These are phyloP conservation scores for Sebastes steindachneri DNA, from an alignment of 2,797 vertebrate genomes.

Conservation along the genomic window DNA sequence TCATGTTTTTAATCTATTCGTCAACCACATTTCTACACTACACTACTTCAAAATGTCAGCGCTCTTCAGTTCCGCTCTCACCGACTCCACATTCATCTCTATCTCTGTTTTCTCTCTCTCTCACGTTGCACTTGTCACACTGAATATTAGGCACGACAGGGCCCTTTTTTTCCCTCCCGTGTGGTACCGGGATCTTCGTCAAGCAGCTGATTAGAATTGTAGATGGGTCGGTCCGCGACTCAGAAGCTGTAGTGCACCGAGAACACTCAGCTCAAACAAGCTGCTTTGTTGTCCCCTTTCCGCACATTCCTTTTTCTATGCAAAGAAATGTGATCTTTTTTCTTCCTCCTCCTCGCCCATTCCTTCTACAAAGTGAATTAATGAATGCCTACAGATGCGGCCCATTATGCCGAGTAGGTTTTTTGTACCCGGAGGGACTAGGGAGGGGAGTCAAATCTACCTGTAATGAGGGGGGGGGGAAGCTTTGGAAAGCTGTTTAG, in stretches of 20 bases:
- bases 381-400: slow-evolving; percentile 61
- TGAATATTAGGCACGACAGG: slow-evolving; percentile 45
- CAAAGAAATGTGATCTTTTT: slow-evolving; percentile 30
- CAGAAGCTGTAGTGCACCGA: slow-evolving; percentile 35
- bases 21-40: slow-evolving; percentile 24
- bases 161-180: slow-evolving; percentile 31
- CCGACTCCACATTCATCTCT: slow-evolving; percentile 24
- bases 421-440: slow-evolving; percentile 3
- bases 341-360: not conserved
- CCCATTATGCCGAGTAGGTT: slow-evolving; percentile 50
- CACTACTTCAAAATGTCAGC: slow-evolving; percentile 42
- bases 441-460: slow-evolving; percentile 30
- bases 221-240: slow-evolving; percentile 58
- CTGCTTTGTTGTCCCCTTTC: slow-evolving; percentile 51
- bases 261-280: slow-evolving; percentile 54
- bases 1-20: slow-evolving; percentile 35
- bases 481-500: not conserved
- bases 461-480: slow-evolving; percentile 53
- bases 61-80: slow-evolving; percentile 26
- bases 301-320: slow-evolving; percentile 18
- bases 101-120: slow-evolving; percentile 6
- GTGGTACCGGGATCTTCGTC: slow-evolving; percentile 70
- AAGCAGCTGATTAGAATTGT: slow-evolving; percentile 80
- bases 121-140: slow-evolving; percentile 44
- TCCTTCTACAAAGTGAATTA: slow-evolving; percentile 60